Evolutionary conservation across 2,797 vertebrate species (phyloP), one percentile per base, ranked within the genome.

Genomic region (Dryobates pubescens): DNA sequence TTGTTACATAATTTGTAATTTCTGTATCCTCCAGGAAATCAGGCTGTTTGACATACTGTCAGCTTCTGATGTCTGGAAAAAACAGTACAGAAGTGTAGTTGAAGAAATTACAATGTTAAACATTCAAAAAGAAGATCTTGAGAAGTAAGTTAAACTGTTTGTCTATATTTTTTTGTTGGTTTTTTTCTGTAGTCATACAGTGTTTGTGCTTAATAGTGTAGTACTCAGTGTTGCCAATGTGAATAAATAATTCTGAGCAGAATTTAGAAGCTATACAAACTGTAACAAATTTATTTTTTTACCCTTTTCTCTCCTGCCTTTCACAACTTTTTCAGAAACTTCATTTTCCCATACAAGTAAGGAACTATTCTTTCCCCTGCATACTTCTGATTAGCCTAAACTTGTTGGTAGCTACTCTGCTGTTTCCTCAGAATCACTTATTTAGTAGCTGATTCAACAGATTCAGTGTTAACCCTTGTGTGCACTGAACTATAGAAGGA

Each of bases 91-190:
- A 95, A 96, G 94, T 88, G 94, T 96, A 41, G 68, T 86, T 23
- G 97, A 98, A 83, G 98, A 97, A 94, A 99, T 97, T 89, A 90
- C 91, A 27, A 92, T 74, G 16, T 97, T 99, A 77, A 94, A 97
- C 70, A 96, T 96, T 97, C 97, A 98, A 58, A 93, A 89, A 10
- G 96, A 98, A 91, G 89, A 95, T 63, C 94, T 99, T 85, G 97
- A 98, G 95, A 97, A 97, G 99, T 99, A 95, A 97, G 97, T 94
- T 64, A 86, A 88, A 77, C 38, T 67, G 27, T 57, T 65, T 26
- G 27, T 57, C 68, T 26, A 32, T 53, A 13, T 2, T 53, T n/a
- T 92, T 80, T 51, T 65, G 41, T 43, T 43, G 6, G 34, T 20
- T 11, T 49, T 34, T 61, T 87, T 64, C 45, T 84, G 9, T 87